These are phyloP conservation scores for Sicus ferrugineus DNA, from an alignment of 2,888 invertebrate genomes.

Conservation along the genomic window DNA sequence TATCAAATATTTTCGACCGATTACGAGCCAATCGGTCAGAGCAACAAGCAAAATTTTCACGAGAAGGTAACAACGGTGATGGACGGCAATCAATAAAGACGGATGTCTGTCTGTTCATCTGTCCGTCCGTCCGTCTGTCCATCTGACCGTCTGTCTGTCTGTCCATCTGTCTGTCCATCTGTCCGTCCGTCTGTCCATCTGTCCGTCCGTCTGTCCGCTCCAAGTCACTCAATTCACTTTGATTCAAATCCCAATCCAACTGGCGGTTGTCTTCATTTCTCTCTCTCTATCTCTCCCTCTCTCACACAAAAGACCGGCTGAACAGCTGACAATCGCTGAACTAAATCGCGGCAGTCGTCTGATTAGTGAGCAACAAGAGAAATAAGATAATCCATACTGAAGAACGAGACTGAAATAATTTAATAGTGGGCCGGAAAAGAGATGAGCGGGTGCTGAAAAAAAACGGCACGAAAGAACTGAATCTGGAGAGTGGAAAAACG, in stretches of 20 bases:
- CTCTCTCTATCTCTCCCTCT: too few species aligned
- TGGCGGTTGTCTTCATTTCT: too few species aligned
- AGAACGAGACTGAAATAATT: too few species aligned
- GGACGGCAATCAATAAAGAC: background rate
- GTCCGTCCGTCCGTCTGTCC: background rate
- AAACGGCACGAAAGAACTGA: too few species aligned
- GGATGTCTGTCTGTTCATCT: background rate
- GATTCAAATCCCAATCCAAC: background rate
- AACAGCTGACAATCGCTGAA: background rate
- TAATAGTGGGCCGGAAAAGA: too few species aligned
- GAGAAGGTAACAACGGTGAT: background rate
- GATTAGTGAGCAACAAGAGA: background rate
- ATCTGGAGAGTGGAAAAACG: too few species aligned
- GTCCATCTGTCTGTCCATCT: too few species aligned
- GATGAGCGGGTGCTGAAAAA: too few species aligned
- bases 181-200: background rate
- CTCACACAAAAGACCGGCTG: background rate
- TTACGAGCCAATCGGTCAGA: too few species aligned
- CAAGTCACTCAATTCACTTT: background rate
- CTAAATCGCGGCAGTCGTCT: constrained; percentile 7
- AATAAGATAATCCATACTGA: too few species aligned
- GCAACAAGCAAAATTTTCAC: too few species aligned
- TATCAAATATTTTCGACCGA: too few species aligned
- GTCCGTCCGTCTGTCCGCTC: background rate
- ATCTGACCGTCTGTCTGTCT: background rate